Base-by-base conservation (phyloP, 2,888 invertebrate species). In the Rhorus exstirpatorius region DNA sequence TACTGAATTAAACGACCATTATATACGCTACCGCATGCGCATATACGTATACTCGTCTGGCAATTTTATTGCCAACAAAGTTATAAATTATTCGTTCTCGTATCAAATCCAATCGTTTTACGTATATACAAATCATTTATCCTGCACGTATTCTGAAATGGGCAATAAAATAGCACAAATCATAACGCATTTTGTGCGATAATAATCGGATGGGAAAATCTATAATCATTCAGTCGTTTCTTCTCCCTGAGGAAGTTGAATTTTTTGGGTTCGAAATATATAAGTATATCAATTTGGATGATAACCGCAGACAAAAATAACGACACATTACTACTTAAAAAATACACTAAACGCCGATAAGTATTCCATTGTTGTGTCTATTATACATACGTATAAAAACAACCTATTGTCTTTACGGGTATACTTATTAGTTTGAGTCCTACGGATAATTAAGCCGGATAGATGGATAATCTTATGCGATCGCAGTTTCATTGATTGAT, bases 401-500 rank as follows among this genome's bases (percentile, higher is more conserved):
- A 21, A 24, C 7, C 60, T 41, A 61, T 61, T 61, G 60, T 61
- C 41, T 61, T 61, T 12, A 19, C 6, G 19, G 19, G 12, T 38
- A 55, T 58, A 35, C 41, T 61, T 51, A 46, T 70, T 70, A 14
- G 41, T 78, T 78, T 53, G 53, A 67, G 21, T 41, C 31, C 44
- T 31, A 51, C 49, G 38, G 51, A 35, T 19, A 21, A 51, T 24
- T 24, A 26, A 49, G 46, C 21, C 7, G 3, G 38, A 19, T 61
- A 61, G 60, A 74, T 74, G 44, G 26, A 41, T 61, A 68, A 51
- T 51, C 41, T 72, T 41, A 19, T 78, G 55, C 35, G 71, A 65
- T 71, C 53, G 61, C n/a, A 53, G 53, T 61, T 71, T 49, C 70
- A 55, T 44, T 65, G 75, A 79, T 55, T 65, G 65, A 76, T 76